Conservation (phyloP, 2,797 vertebrate species). For the Lepus townsendii region DNA sequence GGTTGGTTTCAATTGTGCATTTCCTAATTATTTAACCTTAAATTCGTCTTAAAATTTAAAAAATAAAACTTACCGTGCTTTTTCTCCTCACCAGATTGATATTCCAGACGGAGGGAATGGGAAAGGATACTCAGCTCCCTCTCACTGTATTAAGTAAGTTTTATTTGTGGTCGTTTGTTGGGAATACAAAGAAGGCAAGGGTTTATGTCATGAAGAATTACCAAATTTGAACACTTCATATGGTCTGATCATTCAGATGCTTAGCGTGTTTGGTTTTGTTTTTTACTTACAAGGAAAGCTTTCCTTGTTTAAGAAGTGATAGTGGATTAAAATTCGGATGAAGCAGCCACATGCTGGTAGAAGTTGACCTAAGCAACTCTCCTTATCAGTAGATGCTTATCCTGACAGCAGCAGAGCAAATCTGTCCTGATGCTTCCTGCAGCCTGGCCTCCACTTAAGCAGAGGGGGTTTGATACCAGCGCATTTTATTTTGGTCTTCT, state of each 20-base stretch:
- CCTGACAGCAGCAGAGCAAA: background rate
- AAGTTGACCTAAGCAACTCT: background rate
- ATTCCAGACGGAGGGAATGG: constrained; percentile 85
- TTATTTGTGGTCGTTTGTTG: constrained; percentile 62
- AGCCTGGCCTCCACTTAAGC: background rate
- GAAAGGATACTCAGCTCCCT: constrained; percentile 81
- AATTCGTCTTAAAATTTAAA: constrained; percentile 39
- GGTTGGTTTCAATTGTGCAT: background rate
- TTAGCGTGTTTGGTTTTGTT: constrained; percentile 48
- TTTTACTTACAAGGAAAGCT: constrained; percentile 61
- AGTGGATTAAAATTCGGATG: background rate
- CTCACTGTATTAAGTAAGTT: constrained; percentile 88
- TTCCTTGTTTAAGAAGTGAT: constrained; percentile 10
- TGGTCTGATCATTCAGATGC: background rate
- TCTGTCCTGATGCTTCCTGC: too few relatives aligned
- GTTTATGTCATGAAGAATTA: constrained; percentile 35
- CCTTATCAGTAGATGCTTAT: accelerated
- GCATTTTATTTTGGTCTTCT: background rate
- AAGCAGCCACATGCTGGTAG: background rate
- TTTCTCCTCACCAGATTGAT: constrained; percentile 87
- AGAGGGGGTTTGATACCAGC: background rate
- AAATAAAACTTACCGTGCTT: background rate
- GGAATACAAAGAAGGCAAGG: constrained; percentile 51
- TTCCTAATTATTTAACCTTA: constrained; percentile 25
- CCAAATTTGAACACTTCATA: background rate